Evolutionary conservation across 2,888 invertebrate species (phyloP), one percentile per base, ranked within the genome.

Genomic region (Rhorus exstirpatorius): DNA sequence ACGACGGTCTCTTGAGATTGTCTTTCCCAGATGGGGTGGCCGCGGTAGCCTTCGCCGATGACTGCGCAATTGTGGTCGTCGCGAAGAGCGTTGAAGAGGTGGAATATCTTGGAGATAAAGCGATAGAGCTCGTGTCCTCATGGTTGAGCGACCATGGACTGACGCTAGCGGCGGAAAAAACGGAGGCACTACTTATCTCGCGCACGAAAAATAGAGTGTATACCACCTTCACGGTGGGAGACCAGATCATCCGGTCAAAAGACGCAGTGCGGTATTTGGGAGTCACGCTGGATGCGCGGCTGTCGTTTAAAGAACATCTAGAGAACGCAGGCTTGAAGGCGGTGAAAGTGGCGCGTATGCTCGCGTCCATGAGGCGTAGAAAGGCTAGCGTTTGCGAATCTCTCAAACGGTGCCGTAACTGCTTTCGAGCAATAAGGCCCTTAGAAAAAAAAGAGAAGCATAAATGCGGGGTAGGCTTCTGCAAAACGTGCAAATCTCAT

Each of bases 311-410:
- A n/a, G n/a, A n/a, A n/a, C n/a, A n/a, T n/a, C n/a, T n/a, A n/a
- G n/a, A n/a, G n/a, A n/a, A n/a, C n/a, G n/a, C n/a, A n/a, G n/a
- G n/a, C n/a, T n/a, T n/a, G n/a, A n/a, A n/a, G n/a, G n/a, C n/a
- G n/a, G n/a, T n/a, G n/a, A n/a, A n/a, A n/a, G n/a, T n/a, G n/a
- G n/a, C n/a, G n/a, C 17, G 68, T 1, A 60, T 26, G 10, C 81
- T 86, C 17, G 70, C 75, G 12, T 46, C 83, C 35, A 49, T 85
- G 1, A 84, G 85, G 83, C 76, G n/a, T n/a, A n/a, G n/a, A n/a
- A n/a, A n/a, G n/a, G n/a, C n/a, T n/a, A n/a, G n/a, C n/a, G n/a
- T n/a, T n/a, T n/a, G n/a, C n/a, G n/a, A n/a, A n/a, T n/a, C n/a
- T n/a, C n/a, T n/a, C n/a, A n/a, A n/a, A n/a, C n/a, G n/a, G n/a